Evolutionary conservation across 2,113 vertebrate genomes (phyloP), one percentile per base, ranked within the genome.

Genomic region (Erpornis zantholeuca): DNA sequence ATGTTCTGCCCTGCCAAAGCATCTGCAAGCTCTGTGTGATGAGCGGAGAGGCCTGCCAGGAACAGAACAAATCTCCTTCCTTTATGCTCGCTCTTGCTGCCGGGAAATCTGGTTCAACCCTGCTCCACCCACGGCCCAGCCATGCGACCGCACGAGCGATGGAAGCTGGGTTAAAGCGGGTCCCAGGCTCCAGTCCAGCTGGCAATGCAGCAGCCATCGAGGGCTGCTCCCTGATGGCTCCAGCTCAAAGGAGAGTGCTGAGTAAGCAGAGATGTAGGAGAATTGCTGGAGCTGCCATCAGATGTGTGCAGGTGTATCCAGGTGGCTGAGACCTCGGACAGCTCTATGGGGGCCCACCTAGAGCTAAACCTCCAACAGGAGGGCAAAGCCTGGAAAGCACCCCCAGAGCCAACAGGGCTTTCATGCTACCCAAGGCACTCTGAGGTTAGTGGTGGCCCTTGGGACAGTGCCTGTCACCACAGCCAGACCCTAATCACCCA

Each of bases 131-230:
- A 28, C 0, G 0, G 54, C 47, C 56, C 40, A 29, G 50, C 63
- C 68, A 6, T 19, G 8, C 3, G 1, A 15, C 76, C 0, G 10
- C 61, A 31, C 1, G 3, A 7, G 14, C 31, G 6, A 9, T 59
- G 66, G 65, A 19, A 87, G 61, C 53, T 15, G 71, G 70, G 49
- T 45, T 88, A 42, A 82, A 56, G 42, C 68, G 60, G 38, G 56
- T 65, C 61, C 53, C 40, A 70, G 78, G 90, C 66, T 92, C 38
- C 42, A 19, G 79, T 38, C 82, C 90, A 94, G 92, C 81, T 94
- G 92, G 90, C 87, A 94, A 18, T 5, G 5, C 78, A 63, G 64
- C 0, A 0, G 23, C 64, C 64, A 53, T 57, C 35, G 35, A 44
- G 44, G 33, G 70, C 79, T 18, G 2, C 22, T 76, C 68, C 70